Conservation (phyloP, 2,888 invertebrate species). For the Zootermopsis nevadensis region DNA sequence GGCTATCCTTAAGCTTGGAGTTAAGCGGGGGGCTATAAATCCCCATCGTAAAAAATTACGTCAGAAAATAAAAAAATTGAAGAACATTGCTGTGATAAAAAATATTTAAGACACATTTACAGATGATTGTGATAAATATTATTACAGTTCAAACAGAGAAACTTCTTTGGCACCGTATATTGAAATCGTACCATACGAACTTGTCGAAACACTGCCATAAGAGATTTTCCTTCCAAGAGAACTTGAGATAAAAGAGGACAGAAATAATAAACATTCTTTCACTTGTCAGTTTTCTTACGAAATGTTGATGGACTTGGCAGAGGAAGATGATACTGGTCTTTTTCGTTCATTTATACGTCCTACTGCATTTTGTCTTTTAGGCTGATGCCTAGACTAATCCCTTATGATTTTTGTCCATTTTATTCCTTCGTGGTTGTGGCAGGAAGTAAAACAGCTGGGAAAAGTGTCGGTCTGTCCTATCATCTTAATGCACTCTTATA, state of each 20-base stretch:
- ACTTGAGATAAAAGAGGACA: neutral
- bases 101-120: no score
- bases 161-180: neutral
- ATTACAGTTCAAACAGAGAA: no score
- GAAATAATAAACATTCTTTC: constrained; percentile 9
- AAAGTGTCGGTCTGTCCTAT: constrained; percentile 18
- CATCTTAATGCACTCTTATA: constrained; percentile 46
- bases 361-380: constrained; percentile 10
- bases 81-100: no score
- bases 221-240: neutral
- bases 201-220: neutral
- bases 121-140: no score
- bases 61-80: no score
- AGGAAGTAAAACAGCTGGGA: constrained; percentile 26
- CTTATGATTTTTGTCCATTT: constrained; percentile 51
- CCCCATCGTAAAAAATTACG: no score
- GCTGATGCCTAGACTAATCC: constrained; percentile 46
- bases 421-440: constrained; percentile 28
- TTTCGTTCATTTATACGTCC: constrained; percentile 22
- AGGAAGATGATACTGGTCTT: neutral
- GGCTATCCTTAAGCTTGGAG: no score
- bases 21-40: no score
- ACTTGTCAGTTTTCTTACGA: constrained; percentile 28
- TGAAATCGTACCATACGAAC: neutral
- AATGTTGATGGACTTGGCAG: constrained; percentile 26